phyloP scores from a whole-genome alignment of 2,888 invertebrate species.

The Tinea pellionella region DNA sequence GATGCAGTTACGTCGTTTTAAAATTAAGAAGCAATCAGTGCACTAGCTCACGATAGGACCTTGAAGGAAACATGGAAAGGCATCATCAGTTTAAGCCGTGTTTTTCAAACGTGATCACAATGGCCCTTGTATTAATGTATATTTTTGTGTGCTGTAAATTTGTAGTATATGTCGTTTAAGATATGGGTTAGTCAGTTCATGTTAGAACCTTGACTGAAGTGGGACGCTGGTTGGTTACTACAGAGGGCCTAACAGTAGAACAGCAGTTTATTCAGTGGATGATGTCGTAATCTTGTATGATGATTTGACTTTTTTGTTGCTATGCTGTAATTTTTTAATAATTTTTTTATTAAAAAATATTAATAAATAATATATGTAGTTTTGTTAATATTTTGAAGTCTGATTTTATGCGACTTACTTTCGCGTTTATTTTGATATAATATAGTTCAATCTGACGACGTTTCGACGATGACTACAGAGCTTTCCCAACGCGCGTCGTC shows the following conservation, averaged over 20 bases:
- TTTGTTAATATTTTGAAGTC: no score
- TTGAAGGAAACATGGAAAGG: slow-evolving; percentile 50
- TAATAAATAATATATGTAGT: no score
- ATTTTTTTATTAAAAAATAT: neutral
- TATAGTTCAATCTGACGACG: no score
- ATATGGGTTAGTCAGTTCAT: slow-evolving; percentile 25
- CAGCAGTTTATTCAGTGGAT: slow-evolving; percentile 44
- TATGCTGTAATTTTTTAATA: slow-evolving; percentile 26
- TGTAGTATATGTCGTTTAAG: slow-evolving; percentile 25
- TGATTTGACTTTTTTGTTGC: slow-evolving; percentile 33
- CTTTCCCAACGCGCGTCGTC: no score
- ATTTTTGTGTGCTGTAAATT: slow-evolving; percentile 17
- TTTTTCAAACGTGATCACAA: slow-evolving; percentile 21
- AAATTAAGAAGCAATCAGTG: slow-evolving; percentile 35
- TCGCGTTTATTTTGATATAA: no score
- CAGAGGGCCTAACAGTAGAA: slow-evolving; percentile 57
- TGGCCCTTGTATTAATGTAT: neutral
- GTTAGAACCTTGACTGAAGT: slow-evolving; percentile 63
- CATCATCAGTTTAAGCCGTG: slow-evolving; percentile 36
- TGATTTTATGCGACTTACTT: no score
- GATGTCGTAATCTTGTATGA: slow-evolving; percentile 32
- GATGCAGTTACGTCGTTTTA: slow-evolving; percentile 28
- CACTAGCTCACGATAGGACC: slow-evolving; percentile 48
- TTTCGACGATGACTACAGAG: no score
- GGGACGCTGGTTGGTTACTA: slow-evolving; percentile 56